Base-by-base conservation (phyloP, 2,888 invertebrate genomes). In the Lamproptera curius region DNA sequence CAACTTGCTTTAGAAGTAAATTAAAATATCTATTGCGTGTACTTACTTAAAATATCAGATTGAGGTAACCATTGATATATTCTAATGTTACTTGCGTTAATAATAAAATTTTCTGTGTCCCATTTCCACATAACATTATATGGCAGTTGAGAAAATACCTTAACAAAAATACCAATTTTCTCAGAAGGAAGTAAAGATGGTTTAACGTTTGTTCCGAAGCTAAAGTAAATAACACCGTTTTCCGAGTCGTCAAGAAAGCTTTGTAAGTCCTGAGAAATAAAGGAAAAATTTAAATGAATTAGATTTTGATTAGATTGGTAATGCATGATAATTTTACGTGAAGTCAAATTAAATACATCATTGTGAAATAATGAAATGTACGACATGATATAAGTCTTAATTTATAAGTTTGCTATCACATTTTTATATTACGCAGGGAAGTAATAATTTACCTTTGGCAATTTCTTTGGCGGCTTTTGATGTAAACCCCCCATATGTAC, bases 71-170 rank as follows among this genome's bases (percentile, higher is more conserved):
- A 80, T 39, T 51, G 54, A 0, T 46, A 53, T 13, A 53, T 50
- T 51, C 46, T 57, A 11, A 61, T 51, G 13, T 59, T 61, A 0
- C 51, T 9, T 0, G 54, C 17, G 37, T 34, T 48, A 9, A 42
- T 53, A 1, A 51, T 51, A n/a, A 59, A 41, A 8, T 53, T 56
- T 9, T 75, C 73, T 0, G 52, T 53, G 38, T 73, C 67, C 72
- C 70, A 78, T 56, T 79, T 82, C 76, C 74, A 80, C n/a, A 84
- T 36, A 3, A 83, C 66, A 13, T 70, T 58, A 47, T 77, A 79
- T 1, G 72, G 73, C 31, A 81, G 46, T 42, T 66, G 55, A 0
- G 67, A 61, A 49, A 82, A 73, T 0, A 69, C 69, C 2, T 63
- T 65, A 1, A 73, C 42, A 1, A 83, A 53, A 4, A 60, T 57